These are phyloP conservation scores for Marmota flaviventris DNA, from an alignment of 2,113 vertebrate genomes.

Conservation along the genomic window DNA sequence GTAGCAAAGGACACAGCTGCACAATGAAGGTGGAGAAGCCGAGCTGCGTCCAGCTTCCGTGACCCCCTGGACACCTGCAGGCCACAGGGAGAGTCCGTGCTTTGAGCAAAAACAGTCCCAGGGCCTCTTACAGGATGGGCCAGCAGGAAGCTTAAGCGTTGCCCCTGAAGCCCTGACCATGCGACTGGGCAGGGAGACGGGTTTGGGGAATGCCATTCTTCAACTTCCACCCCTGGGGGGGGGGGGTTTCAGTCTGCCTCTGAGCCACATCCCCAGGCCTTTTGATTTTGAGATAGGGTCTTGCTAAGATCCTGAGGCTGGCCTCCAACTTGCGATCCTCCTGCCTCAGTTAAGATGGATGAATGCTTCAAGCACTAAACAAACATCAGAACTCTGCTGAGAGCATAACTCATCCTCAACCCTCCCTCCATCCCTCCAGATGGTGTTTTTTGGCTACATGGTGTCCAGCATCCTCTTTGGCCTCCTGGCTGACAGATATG, in stretches of 20 bases:
- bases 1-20: not conserved
- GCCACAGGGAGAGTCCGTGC: not conserved
- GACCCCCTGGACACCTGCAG: not conserved
- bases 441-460: conserved; percentile 99
- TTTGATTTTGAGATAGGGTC: too few relatives aligned
- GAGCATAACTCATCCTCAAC: not conserved
- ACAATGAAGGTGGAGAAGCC: too few relatives aligned
- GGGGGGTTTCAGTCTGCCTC: not conserved
- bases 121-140: not conserved
- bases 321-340: too few relatives aligned
- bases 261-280: too few relatives aligned
- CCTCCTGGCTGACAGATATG: conserved; percentile 94
- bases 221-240: accelerated
- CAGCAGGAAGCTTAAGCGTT: not conserved
- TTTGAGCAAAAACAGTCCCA: not conserved
- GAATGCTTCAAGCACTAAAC: not conserved
- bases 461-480: conserved; percentile 93
- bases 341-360: too few relatives aligned
- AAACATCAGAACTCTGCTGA: not conserved
- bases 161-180: not conserved
- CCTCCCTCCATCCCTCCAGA: conserved; percentile 88
- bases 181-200: accelerated
- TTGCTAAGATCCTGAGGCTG: too few relatives aligned
- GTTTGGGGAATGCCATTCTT: not conserved
- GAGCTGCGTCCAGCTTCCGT: not conserved